These are phyloP conservation scores for Ictalurus punctatus DNA, from an alignment of 2,113 vertebrate genomes.

Conservation along the genomic window DNA sequence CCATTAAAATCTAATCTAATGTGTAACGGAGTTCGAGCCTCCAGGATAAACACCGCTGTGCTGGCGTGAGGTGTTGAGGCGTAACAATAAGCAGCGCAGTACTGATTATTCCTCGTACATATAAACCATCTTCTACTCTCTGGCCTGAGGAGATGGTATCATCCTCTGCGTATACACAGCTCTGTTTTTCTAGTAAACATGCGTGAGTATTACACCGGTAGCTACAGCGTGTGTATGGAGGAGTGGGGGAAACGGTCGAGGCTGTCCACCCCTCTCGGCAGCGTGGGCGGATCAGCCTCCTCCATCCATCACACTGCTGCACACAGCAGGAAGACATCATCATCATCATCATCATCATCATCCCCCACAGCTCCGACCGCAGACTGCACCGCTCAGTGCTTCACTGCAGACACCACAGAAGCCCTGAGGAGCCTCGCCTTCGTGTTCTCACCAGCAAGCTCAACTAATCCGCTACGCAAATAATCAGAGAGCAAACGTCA, in stretches of 20 bases:
- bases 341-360: background rate
- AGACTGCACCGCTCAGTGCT: constrained; percentile 39
- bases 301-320: constrained; percentile 51
- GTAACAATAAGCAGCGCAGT: background rate
- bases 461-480: no score
- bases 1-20: background rate
- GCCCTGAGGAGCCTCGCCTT: constrained; percentile 18
- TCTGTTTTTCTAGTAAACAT: background rate
- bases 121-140: background rate
- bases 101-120: background rate
- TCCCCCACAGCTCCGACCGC: constrained; percentile 47
- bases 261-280: constrained; percentile 26
- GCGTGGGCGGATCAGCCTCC: constrained; percentile 40
- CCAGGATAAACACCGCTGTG: background rate
- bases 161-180: background rate
- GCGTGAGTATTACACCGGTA: no score
- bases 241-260: constrained; percentile 28
- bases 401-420: constrained; percentile 46
- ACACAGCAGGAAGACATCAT: constrained; percentile 41
- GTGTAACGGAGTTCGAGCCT: no score
- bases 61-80: background rate
- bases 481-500: background rate
- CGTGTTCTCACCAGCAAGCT: background rate
- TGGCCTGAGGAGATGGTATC: background rate
- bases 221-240: background rate